phyloP scores from a whole-genome alignment of 2,888 invertebrate species.

The Drosophila subsilvestris region DNA sequence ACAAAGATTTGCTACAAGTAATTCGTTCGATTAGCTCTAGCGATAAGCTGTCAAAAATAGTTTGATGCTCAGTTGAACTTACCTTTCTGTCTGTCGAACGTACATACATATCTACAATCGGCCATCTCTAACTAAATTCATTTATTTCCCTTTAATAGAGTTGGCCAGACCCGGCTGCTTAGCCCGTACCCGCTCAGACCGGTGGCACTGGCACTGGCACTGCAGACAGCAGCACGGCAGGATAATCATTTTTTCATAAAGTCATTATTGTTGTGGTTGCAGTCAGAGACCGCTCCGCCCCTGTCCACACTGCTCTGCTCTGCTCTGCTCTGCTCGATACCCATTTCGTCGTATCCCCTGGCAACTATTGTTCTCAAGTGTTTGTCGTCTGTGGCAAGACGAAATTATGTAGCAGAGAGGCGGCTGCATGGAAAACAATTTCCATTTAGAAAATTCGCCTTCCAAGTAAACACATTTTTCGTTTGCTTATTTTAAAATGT shows the following conservation, averaged over 20 bases:
- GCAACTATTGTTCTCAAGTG: constrained; percentile 73
- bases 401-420: constrained; percentile 70
- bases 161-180: constrained; percentile 36
- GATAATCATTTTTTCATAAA: constrained; percentile 79
- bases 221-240: constrained; percentile 53
- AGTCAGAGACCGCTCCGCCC: constrained; percentile 41
- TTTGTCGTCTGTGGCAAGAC: constrained; percentile 61
- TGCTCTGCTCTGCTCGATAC: background rate
- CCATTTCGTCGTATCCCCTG: constrained; percentile 24
- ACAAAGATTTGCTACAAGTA: too few relatives aligned
- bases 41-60: background rate
- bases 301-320: background rate
- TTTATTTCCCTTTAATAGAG: constrained; percentile 62
- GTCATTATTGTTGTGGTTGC: constrained; percentile 75
- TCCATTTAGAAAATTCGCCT: constrained; percentile 67
- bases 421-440: constrained; percentile 69
- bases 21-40: background rate
- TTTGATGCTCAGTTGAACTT: constrained; percentile 4
- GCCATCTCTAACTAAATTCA: constrained; percentile 47
- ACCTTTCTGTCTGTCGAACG: background rate
- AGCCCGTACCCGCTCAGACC: constrained; percentile 29
- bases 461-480: constrained; percentile 63
- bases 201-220: constrained; percentile 18
- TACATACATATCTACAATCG: constrained; percentile 3
- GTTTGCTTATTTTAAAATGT: constrained; percentile 47